These are phyloP conservation scores for Pocillopora verrucosa DNA, from an alignment of 64 coral and sea anemone species.

Conservation along the genomic window DNA sequence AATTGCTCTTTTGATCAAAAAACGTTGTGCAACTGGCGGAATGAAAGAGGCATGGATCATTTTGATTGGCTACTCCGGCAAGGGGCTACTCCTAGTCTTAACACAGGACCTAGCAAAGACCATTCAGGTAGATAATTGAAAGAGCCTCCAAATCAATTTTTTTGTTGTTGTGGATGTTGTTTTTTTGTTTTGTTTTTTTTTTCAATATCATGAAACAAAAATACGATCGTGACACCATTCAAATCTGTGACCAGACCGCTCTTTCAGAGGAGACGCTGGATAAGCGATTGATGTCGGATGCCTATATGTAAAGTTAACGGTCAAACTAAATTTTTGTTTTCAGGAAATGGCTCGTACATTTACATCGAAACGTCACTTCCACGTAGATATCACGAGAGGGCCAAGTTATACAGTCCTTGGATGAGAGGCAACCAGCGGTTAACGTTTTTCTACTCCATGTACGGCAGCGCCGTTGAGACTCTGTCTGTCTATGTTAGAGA, in stretches of 20 bases:
- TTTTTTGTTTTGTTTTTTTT: too few relatives aligned
- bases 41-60: not conserved
- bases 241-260: too few relatives aligned
- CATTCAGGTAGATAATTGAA: not conserved
- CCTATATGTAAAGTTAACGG: too few relatives aligned
- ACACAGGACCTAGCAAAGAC: not conserved
- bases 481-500: not conserved
- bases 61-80: not conserved
- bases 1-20: not conserved
- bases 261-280: too few relatives aligned
- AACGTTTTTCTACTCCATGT: conserved; percentile 5
- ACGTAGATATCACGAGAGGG: not conserved
- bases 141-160: not conserved
- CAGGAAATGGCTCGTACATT: not conserved
- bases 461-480: not conserved
- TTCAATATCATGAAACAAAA: too few relatives aligned
- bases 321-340: not conserved
- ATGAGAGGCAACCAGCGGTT: not conserved
- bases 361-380: not conserved
- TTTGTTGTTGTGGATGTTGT: too few relatives aligned
- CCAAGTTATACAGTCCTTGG: not conserved
- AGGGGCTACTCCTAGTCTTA: not conserved
- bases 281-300: too few relatives aligned
- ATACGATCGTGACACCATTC: too few relatives aligned
- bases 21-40: not conserved